Base-by-base conservation (phyloP, 2,113 vertebrate species). In the Limanda limanda region DNA sequence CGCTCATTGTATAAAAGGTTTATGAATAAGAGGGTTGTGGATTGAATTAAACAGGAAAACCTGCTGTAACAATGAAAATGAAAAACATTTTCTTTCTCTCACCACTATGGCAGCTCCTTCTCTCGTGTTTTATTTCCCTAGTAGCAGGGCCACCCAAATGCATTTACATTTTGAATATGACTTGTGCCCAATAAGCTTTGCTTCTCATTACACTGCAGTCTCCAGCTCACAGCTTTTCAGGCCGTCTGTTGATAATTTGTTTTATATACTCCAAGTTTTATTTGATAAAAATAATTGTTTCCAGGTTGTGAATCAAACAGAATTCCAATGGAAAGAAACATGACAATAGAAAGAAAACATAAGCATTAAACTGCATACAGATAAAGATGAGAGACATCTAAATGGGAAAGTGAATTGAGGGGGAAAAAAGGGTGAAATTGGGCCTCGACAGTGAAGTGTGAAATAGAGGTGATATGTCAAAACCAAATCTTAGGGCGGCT, bases 121-220 rank as follows among this genome's bases (percentile, higher is more conserved):
- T 42, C 25, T 5, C 18, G 20, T 21, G 51, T 21, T 54, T 54
- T 54, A n/a, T n/a, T 54, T 54, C 20, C 21, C 21, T 54, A 54
- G 51, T 45, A 12, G 21, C 45, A 25, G 12, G 21, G 11, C 57
- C 52, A 12, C 25, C 48, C 15, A 1, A 14, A 13, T 64, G 27
- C 66, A 86, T 86, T 88, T 76, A 76, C 60, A 84, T 78, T 79
- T 78, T 71, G 63, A 84, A 80, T 69, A 76, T 78, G 24, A 82
- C 47, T 84, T 68, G 47, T 63, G 45, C 40, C 59, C 23, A n/a
- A 54, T 51, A 60, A 71, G 8, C 13, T 72, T 72, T 61, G 20
- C 23, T 61, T 88, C 75, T 78, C 76, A 13, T 57, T 78, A 66
- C n/a, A 12, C 66, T 71, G 27, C 20, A 15, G 62, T 73, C 37